phyloP scores from a whole-genome alignment of 2,797 vertebrate species.

The Muscicapa striata region DNA sequence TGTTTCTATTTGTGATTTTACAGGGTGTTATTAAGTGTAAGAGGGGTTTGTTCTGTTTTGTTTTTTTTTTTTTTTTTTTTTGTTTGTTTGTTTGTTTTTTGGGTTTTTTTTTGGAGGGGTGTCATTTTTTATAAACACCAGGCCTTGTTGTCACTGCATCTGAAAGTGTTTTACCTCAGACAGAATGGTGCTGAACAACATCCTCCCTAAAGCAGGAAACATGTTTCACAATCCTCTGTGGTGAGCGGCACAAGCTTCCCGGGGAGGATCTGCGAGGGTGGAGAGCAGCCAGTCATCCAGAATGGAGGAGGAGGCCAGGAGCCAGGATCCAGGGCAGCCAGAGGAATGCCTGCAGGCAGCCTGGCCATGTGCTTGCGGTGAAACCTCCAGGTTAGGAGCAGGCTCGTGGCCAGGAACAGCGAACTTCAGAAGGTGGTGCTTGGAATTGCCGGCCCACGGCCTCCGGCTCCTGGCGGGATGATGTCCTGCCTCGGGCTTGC shows the following conservation, averaged over 20 bases:
- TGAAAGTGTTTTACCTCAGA: neutral
- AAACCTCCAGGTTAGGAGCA: conserved; percentile 13
- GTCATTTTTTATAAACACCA: neutral
- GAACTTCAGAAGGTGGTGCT: neutral
- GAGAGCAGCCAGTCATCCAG: conserved; percentile 21
- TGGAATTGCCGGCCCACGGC: rapidly evolving
- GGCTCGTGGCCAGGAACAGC: neutral
- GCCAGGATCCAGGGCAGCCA: neutral
- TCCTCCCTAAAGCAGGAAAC: conserved; percentile 17
- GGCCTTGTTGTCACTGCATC: neutral
- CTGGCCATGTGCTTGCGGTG: neutral
- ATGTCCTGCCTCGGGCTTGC: neutral
- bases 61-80: too few species aligned
- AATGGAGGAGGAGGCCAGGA: neutral
- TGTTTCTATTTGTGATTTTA: neutral
- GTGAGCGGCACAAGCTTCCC: neutral
- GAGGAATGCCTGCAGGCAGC: conserved; percentile 41
- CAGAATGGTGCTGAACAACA: neutral
- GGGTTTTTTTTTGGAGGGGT: too few species aligned
- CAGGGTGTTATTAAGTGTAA: neutral
- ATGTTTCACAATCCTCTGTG: neutral
- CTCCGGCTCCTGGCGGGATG: neutral
- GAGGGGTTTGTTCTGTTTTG: neutral
- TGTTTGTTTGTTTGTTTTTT: too few species aligned
- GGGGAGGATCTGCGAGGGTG: conserved; percentile 10